Evolutionary conservation across 1,140 invertebrate genomes (phyloP).

Genomic region (Drosophila sp.): DNA sequence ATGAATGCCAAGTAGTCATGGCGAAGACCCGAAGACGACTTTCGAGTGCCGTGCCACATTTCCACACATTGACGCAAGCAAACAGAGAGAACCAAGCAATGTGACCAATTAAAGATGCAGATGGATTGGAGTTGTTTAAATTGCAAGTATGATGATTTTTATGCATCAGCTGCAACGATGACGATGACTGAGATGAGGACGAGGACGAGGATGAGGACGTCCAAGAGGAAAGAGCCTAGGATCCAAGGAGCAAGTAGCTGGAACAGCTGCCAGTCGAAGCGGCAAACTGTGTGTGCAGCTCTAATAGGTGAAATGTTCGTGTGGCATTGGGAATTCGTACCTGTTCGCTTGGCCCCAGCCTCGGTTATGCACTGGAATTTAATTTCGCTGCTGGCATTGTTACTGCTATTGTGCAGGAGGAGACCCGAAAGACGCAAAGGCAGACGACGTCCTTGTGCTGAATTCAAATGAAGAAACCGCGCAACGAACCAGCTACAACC

Average conservation of each 20-base stretch:
- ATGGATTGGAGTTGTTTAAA: constrained; percentile 81
- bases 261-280: constrained; percentile 20
- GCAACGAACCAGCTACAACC: constrained; percentile 40
- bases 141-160: constrained; percentile 79
- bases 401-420: constrained; percentile 57
- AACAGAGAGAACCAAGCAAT: constrained; percentile 47
- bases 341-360: constrained; percentile 35
- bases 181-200: not conserved
- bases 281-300: constrained; percentile 52
- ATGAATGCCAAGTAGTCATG: constrained; percentile 38
- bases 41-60: not conserved
- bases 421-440: constrained; percentile 12
- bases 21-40: not conserved
- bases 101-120: constrained; percentile 80
- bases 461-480: constrained; percentile 82
- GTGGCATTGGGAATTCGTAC: constrained; percentile 57
- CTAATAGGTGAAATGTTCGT: constrained; percentile 77
- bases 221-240: not conserved
- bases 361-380: constrained; percentile 80
- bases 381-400: constrained; percentile 79
- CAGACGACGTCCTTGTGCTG: constrained; percentile 67
- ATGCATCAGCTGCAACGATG: constrained; percentile 67
- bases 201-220: not conserved
- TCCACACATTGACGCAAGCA: constrained; percentile 6
- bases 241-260: not conserved